Conservation (phyloP, 2,888 invertebrate species). For the Falcaria lacertinaria region DNA sequence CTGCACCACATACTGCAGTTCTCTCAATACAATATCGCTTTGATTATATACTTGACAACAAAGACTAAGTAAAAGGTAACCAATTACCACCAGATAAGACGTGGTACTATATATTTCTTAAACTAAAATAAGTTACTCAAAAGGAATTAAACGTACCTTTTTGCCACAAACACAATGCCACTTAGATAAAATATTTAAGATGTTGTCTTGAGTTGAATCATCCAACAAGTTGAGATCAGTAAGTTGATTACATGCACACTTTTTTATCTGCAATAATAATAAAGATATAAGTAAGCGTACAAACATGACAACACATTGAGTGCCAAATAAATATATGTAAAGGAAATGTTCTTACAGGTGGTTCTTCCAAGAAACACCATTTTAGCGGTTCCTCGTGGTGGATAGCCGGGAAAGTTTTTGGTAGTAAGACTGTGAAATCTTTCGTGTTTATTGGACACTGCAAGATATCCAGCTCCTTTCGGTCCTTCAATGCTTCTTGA, state of each 20-base stretch:
- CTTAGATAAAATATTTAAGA: constrained; percentile 61
- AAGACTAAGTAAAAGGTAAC: no score
- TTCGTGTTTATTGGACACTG: constrained; percentile 40
- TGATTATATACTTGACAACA: no score
- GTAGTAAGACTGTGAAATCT: constrained; percentile 57
- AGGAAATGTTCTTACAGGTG: constrained; percentile 48
- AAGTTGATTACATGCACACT: constrained; percentile 67
- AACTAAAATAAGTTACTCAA: no score
- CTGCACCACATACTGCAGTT: no score
- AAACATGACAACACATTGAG: background rate
- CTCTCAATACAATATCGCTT: no score
- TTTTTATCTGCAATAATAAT: constrained; percentile 51
- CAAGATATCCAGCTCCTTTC: constrained; percentile 44
- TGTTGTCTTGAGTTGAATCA: constrained; percentile 63
- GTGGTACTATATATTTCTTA: no score
- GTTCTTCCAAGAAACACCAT: constrained; percentile 62
- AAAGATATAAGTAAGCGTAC: background rate
- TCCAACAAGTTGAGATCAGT: constrained; percentile 60
- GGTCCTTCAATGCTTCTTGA: constrained; percentile 41
- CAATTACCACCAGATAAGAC: no score
- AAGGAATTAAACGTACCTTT: constrained; percentile 47
- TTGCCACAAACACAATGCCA: constrained; percentile 70
- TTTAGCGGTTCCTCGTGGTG: constrained; percentile 46
- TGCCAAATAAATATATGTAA: no score
- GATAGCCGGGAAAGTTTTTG: constrained; percentile 54